A percentile compares a stretch with the other conserved stretches of the same genome.
These are phyloP conservation scores for Camptogramma bilineatum DNA, from an alignment of 2,888 invertebrate genomes.

Conservation along the genomic window DNA sequence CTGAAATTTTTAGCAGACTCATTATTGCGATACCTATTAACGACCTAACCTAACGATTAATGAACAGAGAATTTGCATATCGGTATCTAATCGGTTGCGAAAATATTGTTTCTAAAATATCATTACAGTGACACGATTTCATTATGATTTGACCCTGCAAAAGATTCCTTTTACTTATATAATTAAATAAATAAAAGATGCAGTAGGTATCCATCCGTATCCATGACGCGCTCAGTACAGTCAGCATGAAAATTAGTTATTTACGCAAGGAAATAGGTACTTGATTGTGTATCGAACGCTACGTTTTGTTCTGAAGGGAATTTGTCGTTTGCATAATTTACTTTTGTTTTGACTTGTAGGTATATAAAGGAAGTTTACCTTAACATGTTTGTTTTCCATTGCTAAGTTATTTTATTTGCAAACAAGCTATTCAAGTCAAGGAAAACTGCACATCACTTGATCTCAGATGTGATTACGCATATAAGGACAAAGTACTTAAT, in stretches of 20 bases:
- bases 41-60: not conserved
- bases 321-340: not conserved
- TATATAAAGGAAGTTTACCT: not conserved
- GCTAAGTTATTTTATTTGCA: conserved; percentile 4
- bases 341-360: too few relatives aligned
- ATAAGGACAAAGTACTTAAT: conserved; percentile 20
- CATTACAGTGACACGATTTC: conserved; percentile 12
- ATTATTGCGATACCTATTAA: too few relatives aligned
- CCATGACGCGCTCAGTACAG: not conserved
- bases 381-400: conserved; percentile 13
- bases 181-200: conserved; percentile 8
- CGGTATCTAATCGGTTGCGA: conserved; percentile 11
- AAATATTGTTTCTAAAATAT: conserved; percentile 5
- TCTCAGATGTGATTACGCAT: conserved; percentile 18
- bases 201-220: too few relatives aligned
- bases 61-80: not conserved
- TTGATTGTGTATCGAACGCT: too few relatives aligned
- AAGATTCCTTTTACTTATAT: not conserved
- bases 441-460: conserved; percentile 40
- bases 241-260: not conserved
- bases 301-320: too few relatives aligned
- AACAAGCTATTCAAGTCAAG: conserved; percentile 36
- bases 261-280: too few relatives aligned
- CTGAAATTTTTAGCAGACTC: too few relatives aligned
- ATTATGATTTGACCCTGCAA: conserved; percentile 8